Evolutionary conservation across 2,888 invertebrate genomes (phyloP).

Genomic region (Melieria picta): DNA sequence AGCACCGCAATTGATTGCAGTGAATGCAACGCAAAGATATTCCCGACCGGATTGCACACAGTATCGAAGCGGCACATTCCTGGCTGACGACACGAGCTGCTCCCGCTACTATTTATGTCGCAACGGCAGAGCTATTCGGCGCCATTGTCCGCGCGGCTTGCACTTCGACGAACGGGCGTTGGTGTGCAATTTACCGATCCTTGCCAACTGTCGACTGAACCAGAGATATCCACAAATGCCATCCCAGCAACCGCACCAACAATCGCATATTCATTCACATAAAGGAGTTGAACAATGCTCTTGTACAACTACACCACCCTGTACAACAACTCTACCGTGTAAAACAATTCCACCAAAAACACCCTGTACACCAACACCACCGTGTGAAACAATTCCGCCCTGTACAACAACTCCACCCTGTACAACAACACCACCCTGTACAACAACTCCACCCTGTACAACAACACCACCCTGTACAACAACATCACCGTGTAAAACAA

Average conservation of each 20-base stretch:
- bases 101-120: conserved; percentile 5
- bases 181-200: background rate
- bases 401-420: background rate
- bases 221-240: background rate
- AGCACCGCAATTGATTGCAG: conserved; percentile 1
- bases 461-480: conserved; percentile 5
- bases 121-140: background rate
- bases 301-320: background rate
- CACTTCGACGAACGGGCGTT: background rate
- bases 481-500: background rate
- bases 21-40: background rate
- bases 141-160: conserved; percentile 3
- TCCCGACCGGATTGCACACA: conserved; percentile 16
- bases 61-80: background rate
- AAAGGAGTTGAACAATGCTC: background rate
- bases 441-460: background rate
- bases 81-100: conserved; percentile 9
- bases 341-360: background rate
- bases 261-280: too few species aligned
- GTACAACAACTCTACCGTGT: conserved; percentile 8
- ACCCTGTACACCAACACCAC: background rate
- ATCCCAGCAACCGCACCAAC: too few species aligned
- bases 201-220: background rate
- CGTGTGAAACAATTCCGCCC: background rate
- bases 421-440: background rate